phyloP scores from a whole-genome alignment of 1,140 invertebrate genomes.

The Drosophila simulans region DNA sequence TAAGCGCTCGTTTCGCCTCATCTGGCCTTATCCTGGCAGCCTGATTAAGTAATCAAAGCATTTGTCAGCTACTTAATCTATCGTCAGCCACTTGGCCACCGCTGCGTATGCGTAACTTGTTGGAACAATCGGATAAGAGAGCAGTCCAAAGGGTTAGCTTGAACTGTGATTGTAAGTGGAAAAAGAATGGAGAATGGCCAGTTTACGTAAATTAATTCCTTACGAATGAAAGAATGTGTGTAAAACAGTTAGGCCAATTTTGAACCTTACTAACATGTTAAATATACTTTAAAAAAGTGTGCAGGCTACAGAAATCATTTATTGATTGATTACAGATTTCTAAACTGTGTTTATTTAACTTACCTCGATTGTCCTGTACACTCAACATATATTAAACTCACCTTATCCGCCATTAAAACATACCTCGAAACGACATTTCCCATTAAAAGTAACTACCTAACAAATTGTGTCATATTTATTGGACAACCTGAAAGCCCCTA shows the following conservation, averaged over 20 bases:
- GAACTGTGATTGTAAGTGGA: conserved; percentile 15
- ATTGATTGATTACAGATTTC: too few species aligned
- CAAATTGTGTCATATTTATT: conserved; percentile 32
- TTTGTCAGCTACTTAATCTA: conserved; percentile 80
- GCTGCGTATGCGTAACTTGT: conserved; percentile 54
- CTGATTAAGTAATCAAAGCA: conserved; percentile 83
- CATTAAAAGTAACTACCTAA: conserved; percentile 14
- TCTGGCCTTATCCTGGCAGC: conserved; percentile 43
- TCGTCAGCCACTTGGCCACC: conserved; percentile 63
- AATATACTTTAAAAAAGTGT: too few species aligned
- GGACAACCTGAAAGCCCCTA: conserved; percentile 24
- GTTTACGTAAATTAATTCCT: too few species aligned
- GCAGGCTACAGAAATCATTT: too few species aligned
- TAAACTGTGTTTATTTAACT: too few species aligned
- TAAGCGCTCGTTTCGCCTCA: conserved; percentile 73
- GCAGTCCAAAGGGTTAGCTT: conserved; percentile 5
- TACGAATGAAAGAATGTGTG: too few species aligned
- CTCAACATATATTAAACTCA: neutral
- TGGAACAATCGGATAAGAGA: conserved; percentile 8
- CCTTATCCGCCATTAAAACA: neutral
- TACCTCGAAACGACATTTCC: neutral
- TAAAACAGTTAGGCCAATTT: too few species aligned
- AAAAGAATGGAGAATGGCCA: neutral
- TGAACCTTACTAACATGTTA: too few species aligned
- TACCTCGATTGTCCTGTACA: too few species aligned